phyloP scores from a whole-genome alignment of 2,113 vertebrate species.

The Sminthopsis crassicaudata region DNA sequence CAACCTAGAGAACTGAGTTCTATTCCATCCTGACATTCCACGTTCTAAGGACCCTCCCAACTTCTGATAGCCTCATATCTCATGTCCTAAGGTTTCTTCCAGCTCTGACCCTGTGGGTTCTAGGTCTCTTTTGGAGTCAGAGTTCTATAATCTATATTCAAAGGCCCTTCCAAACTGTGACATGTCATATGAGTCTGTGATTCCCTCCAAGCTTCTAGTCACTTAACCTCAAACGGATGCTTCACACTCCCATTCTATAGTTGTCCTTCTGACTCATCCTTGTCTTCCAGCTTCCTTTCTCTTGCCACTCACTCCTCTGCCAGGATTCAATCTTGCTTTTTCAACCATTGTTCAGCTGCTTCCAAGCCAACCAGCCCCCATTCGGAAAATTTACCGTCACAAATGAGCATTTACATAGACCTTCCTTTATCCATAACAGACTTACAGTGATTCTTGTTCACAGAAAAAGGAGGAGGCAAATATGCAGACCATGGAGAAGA shows the following conservation, averaged over 20 bases:
- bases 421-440: background rate
- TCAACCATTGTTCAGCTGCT: background rate
- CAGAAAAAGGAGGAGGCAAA: background rate
- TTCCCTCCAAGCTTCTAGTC: background rate
- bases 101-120: background rate
- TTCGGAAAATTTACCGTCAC: background rate
- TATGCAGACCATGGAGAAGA: background rate
- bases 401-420: background rate
- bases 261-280: background rate
- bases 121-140: background rate
- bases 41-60: background rate
- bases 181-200: background rate
- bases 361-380: background rate
- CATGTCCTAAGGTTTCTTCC: background rate
- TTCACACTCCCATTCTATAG: background rate
- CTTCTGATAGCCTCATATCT: background rate
- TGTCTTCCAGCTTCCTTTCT: background rate
- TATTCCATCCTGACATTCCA: background rate
- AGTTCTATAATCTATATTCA: background rate
- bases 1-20: background rate
- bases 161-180: background rate
- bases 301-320: background rate
- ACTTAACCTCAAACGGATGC: background rate
- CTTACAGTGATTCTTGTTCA: background rate
- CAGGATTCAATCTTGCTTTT: background rate